These are phyloP conservation scores for Meles meles DNA, from an alignment of 2,113 vertebrate species.

Conservation along the genomic window DNA sequence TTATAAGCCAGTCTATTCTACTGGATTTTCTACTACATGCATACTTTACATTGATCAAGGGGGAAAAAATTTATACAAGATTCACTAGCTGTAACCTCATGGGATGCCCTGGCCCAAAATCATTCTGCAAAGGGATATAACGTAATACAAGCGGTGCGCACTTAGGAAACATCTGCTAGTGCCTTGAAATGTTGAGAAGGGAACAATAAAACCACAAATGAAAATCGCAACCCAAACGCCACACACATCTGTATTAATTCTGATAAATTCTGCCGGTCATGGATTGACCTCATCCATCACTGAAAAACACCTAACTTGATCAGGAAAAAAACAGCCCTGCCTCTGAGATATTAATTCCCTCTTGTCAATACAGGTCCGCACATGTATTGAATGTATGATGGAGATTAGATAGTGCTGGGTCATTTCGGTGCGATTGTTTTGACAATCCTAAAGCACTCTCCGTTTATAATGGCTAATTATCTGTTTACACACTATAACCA, in stretches of 20 bases:
- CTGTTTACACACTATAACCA: background rate
- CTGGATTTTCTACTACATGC: constrained; percentile 20
- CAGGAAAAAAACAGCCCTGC: background rate
- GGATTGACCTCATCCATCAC: constrained; percentile 39
- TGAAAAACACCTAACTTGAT: background rate
- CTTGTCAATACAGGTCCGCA: background rate
- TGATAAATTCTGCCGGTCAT: background rate
- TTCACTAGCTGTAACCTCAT: background rate
- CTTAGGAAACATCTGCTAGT: constrained; percentile 45
- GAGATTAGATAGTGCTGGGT: background rate
- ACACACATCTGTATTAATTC: constrained; percentile 56
- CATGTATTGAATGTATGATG: background rate
- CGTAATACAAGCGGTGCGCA: background rate
- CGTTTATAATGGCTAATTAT: constrained; percentile 13
- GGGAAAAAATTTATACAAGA: background rate
- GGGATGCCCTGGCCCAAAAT: background rate
- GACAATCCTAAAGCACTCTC: background rate
- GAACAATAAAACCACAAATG: constrained; percentile 53
- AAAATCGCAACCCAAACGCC: constrained; percentile 27
- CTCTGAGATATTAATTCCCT: background rate
- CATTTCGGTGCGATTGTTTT: background rate
- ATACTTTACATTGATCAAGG: constrained; percentile 23
- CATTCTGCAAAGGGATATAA: background rate
- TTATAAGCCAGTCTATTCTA: background rate
- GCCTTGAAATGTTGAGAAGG: background rate